These are phyloP conservation scores for Martes martes DNA, from an alignment of 2,113 vertebrate genomes.

Conservation along the genomic window DNA sequence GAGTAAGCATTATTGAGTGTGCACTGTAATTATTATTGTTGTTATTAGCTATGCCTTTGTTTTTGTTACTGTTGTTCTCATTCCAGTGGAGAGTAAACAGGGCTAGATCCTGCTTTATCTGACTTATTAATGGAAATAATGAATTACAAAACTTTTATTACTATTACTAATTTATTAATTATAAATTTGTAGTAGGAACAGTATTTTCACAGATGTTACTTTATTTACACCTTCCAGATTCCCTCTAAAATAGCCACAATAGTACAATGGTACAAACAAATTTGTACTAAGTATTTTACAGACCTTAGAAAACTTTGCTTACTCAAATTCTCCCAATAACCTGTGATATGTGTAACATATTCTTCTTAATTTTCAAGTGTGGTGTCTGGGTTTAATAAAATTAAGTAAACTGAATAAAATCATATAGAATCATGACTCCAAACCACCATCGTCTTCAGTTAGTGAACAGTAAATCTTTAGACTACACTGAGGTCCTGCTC, in stretches of 20 bases:
- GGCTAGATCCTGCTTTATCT: not conserved
- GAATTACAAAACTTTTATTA: not conserved
- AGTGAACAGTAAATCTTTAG: not conserved
- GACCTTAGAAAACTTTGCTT: not conserved
- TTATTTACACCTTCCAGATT: not conserved
- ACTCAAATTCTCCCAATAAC: not conserved
- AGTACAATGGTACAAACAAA: not conserved
- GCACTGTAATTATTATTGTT: not conserved
- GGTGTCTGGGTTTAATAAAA: not conserved
- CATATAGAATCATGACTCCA: not conserved
- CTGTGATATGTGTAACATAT: not conserved
- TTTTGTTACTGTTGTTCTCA: not conserved
- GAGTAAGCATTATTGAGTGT: not conserved
- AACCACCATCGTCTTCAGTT: not conserved
- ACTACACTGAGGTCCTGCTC: rapidly evolving
- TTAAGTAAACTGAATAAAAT: not conserved
- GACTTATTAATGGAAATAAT: not conserved
- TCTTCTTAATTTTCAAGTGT: not conserved
- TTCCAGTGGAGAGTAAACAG: not conserved
- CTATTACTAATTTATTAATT: not conserved
- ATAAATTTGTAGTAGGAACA: not conserved
- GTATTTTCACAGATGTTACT: not conserved
- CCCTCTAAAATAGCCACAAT: not conserved
- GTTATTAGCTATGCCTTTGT: not conserved
- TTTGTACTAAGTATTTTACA: not conserved